These are phyloP conservation scores for Helicoverpa armigera DNA, from an alignment of 1,140 invertebrate genomes.

Conservation along the genomic window DNA sequence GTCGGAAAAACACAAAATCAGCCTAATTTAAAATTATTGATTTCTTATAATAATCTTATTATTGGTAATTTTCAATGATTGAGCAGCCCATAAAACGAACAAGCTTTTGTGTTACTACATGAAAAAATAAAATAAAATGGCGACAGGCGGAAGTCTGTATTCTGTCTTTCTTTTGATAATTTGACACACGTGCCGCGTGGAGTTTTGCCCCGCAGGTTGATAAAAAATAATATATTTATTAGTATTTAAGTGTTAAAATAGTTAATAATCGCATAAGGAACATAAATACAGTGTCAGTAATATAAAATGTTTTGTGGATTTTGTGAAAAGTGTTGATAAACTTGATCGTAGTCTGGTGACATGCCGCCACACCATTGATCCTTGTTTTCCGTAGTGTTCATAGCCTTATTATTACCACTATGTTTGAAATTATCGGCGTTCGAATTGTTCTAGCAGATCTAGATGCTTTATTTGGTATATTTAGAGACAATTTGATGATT, in stretches of 20 bases:
- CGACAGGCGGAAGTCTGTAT: slow-evolving; percentile 76
- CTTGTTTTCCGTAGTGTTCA: slow-evolving; percentile 44
- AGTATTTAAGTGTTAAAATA: slow-evolving; percentile 59
- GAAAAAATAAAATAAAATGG: slow-evolving; percentile 72
- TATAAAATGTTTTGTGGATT: slow-evolving; percentile 54
- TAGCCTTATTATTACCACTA: neutral
- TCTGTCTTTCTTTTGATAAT: slow-evolving; percentile 83
- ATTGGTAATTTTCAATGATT: neutral
- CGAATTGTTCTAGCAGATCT: too few relatives aligned
- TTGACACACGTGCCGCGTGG: slow-evolving; percentile 87
- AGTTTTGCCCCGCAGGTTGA: slow-evolving; percentile 84
- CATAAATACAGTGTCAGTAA: slow-evolving; percentile 61
- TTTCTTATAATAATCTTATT: too few relatives aligned
- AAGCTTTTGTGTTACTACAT: slow-evolving; percentile 61
- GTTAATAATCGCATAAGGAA: slow-evolving; percentile 53
- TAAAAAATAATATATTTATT: slow-evolving; percentile 73
- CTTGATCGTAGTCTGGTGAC: slow-evolving; percentile 50
- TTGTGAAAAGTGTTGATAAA: slow-evolving; percentile 62
- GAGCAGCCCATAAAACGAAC: neutral
- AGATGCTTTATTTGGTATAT: too few relatives aligned
- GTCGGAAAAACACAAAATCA: too few relatives aligned
- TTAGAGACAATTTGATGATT: too few relatives aligned
- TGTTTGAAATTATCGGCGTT: too few relatives aligned
- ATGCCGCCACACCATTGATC: slow-evolving; percentile 57
- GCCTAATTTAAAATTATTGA: too few relatives aligned